Conservation (phyloP, 2,113 vertebrate species). For the Beaufortia kweichowensis region DNA sequence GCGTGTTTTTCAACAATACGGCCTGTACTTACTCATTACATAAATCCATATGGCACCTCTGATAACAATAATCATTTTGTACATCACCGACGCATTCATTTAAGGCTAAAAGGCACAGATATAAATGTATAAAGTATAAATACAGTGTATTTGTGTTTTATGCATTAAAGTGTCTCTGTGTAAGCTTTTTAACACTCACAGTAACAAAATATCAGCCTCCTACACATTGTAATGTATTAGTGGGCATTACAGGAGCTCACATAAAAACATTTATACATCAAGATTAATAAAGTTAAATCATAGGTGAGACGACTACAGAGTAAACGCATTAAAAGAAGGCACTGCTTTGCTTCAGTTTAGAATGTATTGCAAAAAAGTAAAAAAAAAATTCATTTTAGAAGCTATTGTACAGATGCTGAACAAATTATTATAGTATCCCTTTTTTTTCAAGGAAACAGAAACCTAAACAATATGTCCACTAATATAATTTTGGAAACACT, state of each 20-base stretch:
- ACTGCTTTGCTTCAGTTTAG: no score
- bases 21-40: neutral
- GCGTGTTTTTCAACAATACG: neutral
- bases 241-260: slow-evolving; percentile 16
- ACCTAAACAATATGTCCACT: no score
- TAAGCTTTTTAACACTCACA: slow-evolving; percentile 39
- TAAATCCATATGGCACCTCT: slow-evolving; percentile 14
- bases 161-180: slow-evolving; percentile 27
- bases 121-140: slow-evolving; percentile 16
- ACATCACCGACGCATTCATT: slow-evolving; percentile 27
- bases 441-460: no score
- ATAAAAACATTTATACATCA: neutral
- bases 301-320: no score
- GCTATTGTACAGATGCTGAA: no score
- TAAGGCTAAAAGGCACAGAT: neutral
- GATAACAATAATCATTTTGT: slow-evolving; percentile 9
- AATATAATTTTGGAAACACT: neutral
- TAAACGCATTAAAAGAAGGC: no score
- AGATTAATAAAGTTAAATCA: no score
- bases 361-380: no score
- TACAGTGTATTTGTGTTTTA: slow-evolving; percentile 15
- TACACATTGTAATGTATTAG: slow-evolving; percentile 23
- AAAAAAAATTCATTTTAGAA: no score
- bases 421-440: no score
- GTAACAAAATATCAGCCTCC: slow-evolving; percentile 41